Evolutionary conservation across 2,888 invertebrate genomes (phyloP).

Genomic region (Heliconius ismenius): DNA sequence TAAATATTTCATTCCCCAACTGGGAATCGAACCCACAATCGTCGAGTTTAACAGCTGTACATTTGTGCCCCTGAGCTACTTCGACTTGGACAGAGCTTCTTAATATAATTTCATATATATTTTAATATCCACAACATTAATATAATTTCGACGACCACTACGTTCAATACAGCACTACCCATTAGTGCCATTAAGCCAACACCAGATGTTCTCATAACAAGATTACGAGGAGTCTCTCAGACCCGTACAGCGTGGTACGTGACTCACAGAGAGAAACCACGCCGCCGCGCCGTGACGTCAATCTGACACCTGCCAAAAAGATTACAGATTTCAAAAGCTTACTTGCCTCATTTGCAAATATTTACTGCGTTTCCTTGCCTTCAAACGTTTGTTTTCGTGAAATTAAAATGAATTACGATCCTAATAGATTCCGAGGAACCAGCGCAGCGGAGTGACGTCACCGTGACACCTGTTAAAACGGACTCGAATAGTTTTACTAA

Average conservation of each 20-base stretch:
- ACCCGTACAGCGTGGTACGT: constrained; percentile 6
- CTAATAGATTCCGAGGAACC: constrained; percentile 7
- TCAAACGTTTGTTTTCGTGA: neutral
- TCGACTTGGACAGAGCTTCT: no score
- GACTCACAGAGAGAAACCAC: neutral
- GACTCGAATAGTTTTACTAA: constrained; percentile 12
- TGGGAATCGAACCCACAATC: no score
- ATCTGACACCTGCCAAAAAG: constrained; percentile 30
- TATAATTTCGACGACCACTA: neutral
- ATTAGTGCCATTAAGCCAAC: constrained; percentile 22
- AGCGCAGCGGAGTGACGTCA: constrained; percentile 13
- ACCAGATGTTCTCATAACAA: constrained; percentile 23
- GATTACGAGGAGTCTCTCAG: constrained; percentile 21
- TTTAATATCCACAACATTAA: neutral
- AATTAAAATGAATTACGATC: constrained; percentile 5
- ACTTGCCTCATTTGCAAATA: constrained; percentile 17
- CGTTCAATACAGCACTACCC: neutral
- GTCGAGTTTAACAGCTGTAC: no score
- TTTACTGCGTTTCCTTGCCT: constrained; percentile 7
- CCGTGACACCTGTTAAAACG: constrained; percentile 5
- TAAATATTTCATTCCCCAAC: no score
- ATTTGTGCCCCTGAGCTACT: no score
- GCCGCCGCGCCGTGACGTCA: constrained; percentile 28
- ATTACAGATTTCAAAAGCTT: constrained; percentile 22
- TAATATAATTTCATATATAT: no score